Evolutionary conservation across 2,888 invertebrate genomes (phyloP).

Genomic region (Barypeithes pellucidus): DNA sequence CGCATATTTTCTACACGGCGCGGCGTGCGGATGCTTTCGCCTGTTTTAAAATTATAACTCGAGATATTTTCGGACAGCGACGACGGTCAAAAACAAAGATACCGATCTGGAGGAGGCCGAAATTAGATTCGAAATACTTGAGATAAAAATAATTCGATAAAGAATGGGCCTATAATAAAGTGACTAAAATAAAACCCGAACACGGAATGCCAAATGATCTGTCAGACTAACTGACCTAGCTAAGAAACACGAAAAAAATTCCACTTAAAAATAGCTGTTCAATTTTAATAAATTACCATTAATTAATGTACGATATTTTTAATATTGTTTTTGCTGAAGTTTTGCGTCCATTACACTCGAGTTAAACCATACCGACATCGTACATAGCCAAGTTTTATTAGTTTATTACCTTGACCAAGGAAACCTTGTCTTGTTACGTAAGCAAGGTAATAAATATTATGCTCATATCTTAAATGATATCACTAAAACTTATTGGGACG

Average conservation of each 20-base stretch:
- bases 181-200: slow-evolving; percentile 15
- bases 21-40: slow-evolving; percentile 15
- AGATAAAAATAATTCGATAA: slow-evolving; percentile 25
- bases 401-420: slow-evolving; percentile 10
- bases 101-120: slow-evolving; percentile 22
- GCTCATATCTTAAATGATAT: too few species aligned
- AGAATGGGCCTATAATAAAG: slow-evolving; percentile 28
- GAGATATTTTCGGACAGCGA: slow-evolving; percentile 25
- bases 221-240: slow-evolving; percentile 28
- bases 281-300: slow-evolving; percentile 1
- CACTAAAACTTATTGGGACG: too few species aligned
- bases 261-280: background rate
- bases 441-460: background rate
- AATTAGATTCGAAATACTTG: slow-evolving; percentile 31
- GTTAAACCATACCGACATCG: background rate
- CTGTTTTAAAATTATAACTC: slow-evolving; percentile 29
- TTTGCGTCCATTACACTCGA: background rate
- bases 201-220: slow-evolving; percentile 10
- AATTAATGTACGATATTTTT: background rate
- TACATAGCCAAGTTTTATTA: background rate
- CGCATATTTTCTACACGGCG: slow-evolving; percentile 62
- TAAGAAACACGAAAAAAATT: background rate
- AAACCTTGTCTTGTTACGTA: background rate
- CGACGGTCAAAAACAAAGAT: slow-evolving; percentile 35
- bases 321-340: background rate